A percentile compares a stretch with the other conserved stretches of the same genome.
These are phyloP conservation scores for Blastomussa wellsi DNA, from an alignment of 92 coral and sea anemone genomes.

Conservation along the genomic window DNA sequence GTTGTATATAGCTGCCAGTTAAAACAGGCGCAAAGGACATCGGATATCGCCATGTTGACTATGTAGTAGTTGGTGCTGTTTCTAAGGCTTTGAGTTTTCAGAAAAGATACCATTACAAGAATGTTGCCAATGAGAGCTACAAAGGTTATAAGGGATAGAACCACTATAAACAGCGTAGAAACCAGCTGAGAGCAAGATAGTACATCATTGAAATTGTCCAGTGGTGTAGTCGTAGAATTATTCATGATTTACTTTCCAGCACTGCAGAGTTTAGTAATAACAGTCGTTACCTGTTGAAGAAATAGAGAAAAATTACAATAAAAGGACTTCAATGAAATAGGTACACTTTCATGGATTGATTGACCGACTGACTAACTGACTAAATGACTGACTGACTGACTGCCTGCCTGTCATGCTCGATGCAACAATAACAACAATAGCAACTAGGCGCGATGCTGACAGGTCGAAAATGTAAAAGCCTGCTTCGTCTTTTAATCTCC, in stretches of 20 bases:
- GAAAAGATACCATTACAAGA: conserved; percentile 5
- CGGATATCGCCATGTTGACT: conserved; percentile 38
- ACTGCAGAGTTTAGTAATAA: too few species aligned
- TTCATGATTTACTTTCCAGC: conserved; percentile 2
- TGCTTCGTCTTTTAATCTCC: too few species aligned
- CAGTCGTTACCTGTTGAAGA: too few species aligned
- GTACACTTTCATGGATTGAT: too few species aligned
- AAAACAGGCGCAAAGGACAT: conserved; percentile 20
- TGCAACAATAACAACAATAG: too few species aligned
- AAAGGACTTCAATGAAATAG: too few species aligned
- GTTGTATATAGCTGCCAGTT: conserved; percentile 34
- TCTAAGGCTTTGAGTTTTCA: conserved; percentile 11
- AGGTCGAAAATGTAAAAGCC: too few species aligned
- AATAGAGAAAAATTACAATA: too few species aligned
- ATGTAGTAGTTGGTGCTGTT: conserved; percentile 38
- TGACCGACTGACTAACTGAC: too few species aligned
- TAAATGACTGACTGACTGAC: too few species aligned
- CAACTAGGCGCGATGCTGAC: too few species aligned
- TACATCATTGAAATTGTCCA: not conserved
- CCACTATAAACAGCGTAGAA: conserved; percentile 7
- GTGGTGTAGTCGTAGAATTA: conserved; percentile 19
- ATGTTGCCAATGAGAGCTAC: conserved; percentile 27
- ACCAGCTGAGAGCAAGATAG: conserved; percentile 2
- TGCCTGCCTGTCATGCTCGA: too few species aligned
- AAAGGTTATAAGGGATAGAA: not conserved